Percentiles rank a stretch among this genome's conserved stretches.
phyloP scores from a whole-genome alignment of 53 echinoderm and acorn worm genomes.

The Holothuria scabra region DNA sequence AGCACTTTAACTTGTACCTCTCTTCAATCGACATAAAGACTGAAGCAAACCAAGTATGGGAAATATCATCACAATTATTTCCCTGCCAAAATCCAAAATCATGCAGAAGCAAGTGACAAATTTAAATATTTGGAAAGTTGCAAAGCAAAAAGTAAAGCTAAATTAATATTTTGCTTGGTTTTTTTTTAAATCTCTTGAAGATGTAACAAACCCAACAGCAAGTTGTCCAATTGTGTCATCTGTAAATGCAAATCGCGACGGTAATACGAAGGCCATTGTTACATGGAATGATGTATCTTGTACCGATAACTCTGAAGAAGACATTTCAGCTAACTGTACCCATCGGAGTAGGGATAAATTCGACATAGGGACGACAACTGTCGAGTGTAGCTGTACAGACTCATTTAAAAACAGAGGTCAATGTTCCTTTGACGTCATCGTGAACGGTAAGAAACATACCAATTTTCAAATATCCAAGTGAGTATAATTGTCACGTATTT shows the following conservation, averaged over 20 bases:
- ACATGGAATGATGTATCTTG: not conserved
- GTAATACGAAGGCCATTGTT: not conserved
- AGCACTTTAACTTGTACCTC: no score
- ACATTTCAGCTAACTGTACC: not conserved
- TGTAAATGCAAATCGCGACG: not conserved
- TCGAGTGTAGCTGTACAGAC: not conserved
- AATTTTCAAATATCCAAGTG: no score
- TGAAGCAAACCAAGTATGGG: no score
- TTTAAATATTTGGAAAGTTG: no score
- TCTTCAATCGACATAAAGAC: no score
- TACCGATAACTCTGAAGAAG: not conserved
- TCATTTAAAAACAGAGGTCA: not conserved
- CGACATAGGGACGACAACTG: not conserved
- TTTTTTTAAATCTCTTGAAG: not conserved
- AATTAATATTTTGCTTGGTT: no score
- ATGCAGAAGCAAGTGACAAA: no score
- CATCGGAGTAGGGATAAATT: not conserved
- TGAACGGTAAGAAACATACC: slow-evolving; percentile 3
- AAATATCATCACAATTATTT: no score
- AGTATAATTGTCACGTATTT: no score
- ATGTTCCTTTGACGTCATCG: not conserved
- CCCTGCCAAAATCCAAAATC: no score
- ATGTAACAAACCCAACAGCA: not conserved
- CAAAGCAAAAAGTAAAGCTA: no score
- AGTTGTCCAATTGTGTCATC: not conserved